phyloP scores from a whole-genome alignment of 2,888 invertebrate genomes.

The Drosophila incognita region DNA sequence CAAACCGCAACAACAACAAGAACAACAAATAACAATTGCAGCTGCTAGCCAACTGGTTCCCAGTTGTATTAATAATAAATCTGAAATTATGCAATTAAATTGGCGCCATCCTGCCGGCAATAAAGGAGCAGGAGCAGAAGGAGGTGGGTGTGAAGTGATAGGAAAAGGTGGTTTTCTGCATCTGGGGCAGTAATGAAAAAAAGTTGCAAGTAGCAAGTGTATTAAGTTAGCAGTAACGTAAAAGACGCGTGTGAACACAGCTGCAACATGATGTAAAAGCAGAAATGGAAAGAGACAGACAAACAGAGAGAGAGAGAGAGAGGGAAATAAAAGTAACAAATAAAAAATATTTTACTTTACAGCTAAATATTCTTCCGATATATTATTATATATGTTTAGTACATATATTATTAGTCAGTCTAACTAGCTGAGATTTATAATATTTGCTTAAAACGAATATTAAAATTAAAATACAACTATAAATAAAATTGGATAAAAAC shows the following conservation, averaged over 20 bases:
- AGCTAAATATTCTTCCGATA: not conserved
- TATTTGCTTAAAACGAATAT: not conserved
- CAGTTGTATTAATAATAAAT: conserved; percentile 67
- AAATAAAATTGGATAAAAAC: not conserved
- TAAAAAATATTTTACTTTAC: not conserved
- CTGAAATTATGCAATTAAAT: conserved; percentile 70
- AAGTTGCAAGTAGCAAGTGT: conserved; percentile 38
- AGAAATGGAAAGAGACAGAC: not conserved
- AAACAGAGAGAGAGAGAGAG: not conserved
- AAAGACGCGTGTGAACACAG: conserved; percentile 39
- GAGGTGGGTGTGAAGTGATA: not conserved
- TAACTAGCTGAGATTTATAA: too few relatives aligned
- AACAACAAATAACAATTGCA: conserved; percentile 21
- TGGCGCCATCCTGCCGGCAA: conserved; percentile 50
- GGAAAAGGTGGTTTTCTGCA: not conserved
- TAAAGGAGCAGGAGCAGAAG: conserved; percentile 4
- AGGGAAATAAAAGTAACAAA: not conserved
- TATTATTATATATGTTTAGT: not conserved
- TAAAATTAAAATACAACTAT: not conserved
- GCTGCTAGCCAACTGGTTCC: conserved; percentile 32
- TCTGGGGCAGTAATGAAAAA: conserved; percentile 12
- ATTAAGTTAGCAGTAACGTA: conserved; percentile 51
- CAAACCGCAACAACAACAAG: conserved; percentile 11
- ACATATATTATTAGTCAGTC: too few relatives aligned
- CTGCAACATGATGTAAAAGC: conserved; percentile 22